A percentile compares a stretch with the other conserved stretches of the same genome.
These are phyloP conservation scores for Ectemnius continuus DNA, from an alignment of 2,888 invertebrate species.

Conservation along the genomic window DNA sequence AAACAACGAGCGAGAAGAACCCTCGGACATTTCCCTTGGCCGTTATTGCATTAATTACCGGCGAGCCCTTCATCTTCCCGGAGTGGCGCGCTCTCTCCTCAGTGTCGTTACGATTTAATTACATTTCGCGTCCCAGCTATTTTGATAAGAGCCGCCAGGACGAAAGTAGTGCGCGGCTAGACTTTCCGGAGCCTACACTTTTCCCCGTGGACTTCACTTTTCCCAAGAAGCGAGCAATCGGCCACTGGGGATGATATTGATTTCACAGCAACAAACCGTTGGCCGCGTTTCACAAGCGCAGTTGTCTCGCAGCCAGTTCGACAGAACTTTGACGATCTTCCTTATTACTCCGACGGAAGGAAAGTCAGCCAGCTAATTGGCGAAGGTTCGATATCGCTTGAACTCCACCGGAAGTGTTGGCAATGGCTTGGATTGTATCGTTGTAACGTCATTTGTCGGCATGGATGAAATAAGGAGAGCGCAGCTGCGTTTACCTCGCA, in stretches of 20 bases:
- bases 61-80: slow-evolving; percentile 21
- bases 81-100: background rate
- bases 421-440: no score
- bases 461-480: no score
- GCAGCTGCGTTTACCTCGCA: no score
- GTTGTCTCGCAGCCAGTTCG: no score
- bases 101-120: slow-evolving; percentile 45
- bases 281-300: slow-evolving; percentile 62
- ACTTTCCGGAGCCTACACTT: background rate
- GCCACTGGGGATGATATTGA: slow-evolving; percentile 67
- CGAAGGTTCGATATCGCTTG: no score
- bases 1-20: background rate
- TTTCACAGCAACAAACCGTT: slow-evolving; percentile 73
- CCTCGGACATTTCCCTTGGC: slow-evolving; percentile 4
- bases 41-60: slow-evolving; percentile 37
- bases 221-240: slow-evolving; percentile 30
- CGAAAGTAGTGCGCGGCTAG: slow-evolving; percentile 34
- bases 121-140: slow-evolving; percentile 33
- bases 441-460: no score
- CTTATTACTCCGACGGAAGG: no score
- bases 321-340: no score
- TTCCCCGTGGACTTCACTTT: no score
- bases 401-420: no score
- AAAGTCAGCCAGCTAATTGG: no score
- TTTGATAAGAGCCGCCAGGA: slow-evolving; percentile 41